Conservation (phyloP, 2,888 invertebrate species). For the Sceliomorpha sp. region DNA sequence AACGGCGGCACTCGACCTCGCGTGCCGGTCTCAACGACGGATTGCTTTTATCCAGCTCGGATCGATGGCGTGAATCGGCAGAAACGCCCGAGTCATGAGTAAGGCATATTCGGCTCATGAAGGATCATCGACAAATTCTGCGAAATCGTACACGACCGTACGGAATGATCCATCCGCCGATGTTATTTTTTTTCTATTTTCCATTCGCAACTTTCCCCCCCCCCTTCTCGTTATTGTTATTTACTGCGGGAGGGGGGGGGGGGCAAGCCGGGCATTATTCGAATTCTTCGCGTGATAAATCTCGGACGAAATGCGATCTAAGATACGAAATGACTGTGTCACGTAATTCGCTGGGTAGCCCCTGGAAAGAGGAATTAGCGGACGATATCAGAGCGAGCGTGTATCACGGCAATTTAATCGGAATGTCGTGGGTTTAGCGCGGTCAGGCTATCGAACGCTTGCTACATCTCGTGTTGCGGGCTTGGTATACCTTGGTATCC, state of each 20-base stretch:
- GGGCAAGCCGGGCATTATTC: slow-evolving; percentile 26
- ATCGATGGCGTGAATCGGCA: slow-evolving; percentile 42
- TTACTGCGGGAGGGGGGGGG: no score
- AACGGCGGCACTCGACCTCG: not conserved
- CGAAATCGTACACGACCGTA: no score
- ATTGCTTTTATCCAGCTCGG: slow-evolving; percentile 38
- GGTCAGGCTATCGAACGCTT: slow-evolving; percentile 53
- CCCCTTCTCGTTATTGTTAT: not conserved
- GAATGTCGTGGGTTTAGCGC: slow-evolving; percentile 60
- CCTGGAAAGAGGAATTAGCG: slow-evolving; percentile 44
- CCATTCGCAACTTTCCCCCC: no score
- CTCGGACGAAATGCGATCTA: slow-evolving; percentile 22
- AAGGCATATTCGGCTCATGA: slow-evolving; percentile 27
- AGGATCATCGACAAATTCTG: not conserved
- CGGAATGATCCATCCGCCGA: no score
- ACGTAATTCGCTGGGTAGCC: slow-evolving; percentile 54
- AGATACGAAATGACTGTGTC: slow-evolving; percentile 43
- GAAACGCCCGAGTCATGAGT: slow-evolving; percentile 35
- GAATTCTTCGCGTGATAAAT: slow-evolving; percentile 39
- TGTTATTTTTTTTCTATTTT: not conserved
- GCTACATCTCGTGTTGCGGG: slow-evolving; percentile 55
- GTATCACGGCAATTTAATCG: slow-evolving; percentile 63
- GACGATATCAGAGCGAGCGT: slow-evolving; percentile 42
- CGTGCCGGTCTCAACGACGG: slow-evolving; percentile 42
- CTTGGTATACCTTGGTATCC: slow-evolving; percentile 55